Conservation (phyloP, 1,140 invertebrate species). For the Trialeurodes vaporariorum region DNA sequence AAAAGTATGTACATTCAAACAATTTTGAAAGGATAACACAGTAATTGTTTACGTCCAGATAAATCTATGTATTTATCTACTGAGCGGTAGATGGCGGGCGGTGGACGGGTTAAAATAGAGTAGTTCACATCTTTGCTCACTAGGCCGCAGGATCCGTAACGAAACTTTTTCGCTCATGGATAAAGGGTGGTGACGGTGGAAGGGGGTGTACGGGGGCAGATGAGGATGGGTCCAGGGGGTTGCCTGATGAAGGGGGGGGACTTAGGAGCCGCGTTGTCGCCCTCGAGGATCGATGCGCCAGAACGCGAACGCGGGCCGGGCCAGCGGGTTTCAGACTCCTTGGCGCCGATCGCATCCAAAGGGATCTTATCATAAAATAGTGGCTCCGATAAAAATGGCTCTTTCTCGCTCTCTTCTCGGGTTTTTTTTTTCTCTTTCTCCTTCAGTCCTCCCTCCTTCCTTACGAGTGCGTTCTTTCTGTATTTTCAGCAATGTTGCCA, state of each 20-base stretch:
- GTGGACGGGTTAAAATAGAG: not conserved
- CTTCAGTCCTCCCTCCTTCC: too few species aligned
- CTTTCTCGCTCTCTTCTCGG: not conserved
- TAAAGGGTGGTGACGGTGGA: not conserved
- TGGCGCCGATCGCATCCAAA: not conserved
- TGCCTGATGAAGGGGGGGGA: too few species aligned
- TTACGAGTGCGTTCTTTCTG: too few species aligned
- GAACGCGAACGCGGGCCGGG: too few species aligned
- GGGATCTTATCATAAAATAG: constrained; percentile 1
- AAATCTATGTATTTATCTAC: too few species aligned
- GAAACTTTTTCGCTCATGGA: not conserved
- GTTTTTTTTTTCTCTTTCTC: not conserved
- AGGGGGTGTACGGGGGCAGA: too few species aligned
- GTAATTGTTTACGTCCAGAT: too few species aligned
- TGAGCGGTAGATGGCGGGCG: too few species aligned
- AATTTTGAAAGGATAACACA: too few species aligned
- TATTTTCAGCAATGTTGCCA: too few species aligned
- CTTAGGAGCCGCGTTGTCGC: not conserved
- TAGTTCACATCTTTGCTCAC: not conserved
- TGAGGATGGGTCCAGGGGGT: not conserved
- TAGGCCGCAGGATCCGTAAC: not conserved
- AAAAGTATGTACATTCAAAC: too few species aligned
- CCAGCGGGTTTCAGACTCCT: not conserved
- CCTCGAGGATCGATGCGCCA: not conserved
- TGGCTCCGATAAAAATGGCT: too few species aligned